Base-by-base conservation (phyloP, 1,140 invertebrate genomes). In the Ceratitis capitata region DNA sequence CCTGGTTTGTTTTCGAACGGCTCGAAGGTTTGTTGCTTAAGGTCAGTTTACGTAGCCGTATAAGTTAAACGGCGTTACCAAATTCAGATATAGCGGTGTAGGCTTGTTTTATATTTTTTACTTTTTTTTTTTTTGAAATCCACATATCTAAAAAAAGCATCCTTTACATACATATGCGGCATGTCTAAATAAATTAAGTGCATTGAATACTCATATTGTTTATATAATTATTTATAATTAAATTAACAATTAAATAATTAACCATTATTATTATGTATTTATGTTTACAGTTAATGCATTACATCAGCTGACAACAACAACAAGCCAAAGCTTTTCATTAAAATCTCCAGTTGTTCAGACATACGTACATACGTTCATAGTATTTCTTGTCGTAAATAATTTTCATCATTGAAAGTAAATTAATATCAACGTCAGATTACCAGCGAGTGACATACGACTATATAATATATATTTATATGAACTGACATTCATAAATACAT, bases 331-430 rank as follows among this genome's bases (percentile, higher is more conserved):
- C 51, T 69, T 69, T 35, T n/a, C 64, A 39, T 19, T 69, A 32
- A 35, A 39, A 69, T 6, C 64, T 69, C 16, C 32, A 35, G n/a
- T 16, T 42, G 64, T 69, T 69, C 32, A 5, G 39, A 42, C 42
- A n/a, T n/a, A n/a, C n/a, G n/a, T n/a, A n/a, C n/a, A n/a, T n/a
- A n/a, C n/a, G n/a, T n/a, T n/a, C n/a, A n/a, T n/a, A n/a, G 45
- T 47, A 78, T 26, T 78, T 78, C n/a, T 45, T 39, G 69, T 45
- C 39, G 23, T 45, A 78, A 78, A 1, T 78, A 45, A 78, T 78
- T 78, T 78, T 78, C 69, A 32, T 78, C 69, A 78, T n/a, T 78
- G 39, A 78, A 78, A 78, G 39, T 78, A 78, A 78, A 78, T 78
- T 78, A 23, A 78, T 45, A 78, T 78, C 42, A 45, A 78, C 39